These are phyloP conservation scores for Limnephilus rhombicus DNA, from an alignment of 2,888 invertebrate genomes.

Conservation along the genomic window DNA sequence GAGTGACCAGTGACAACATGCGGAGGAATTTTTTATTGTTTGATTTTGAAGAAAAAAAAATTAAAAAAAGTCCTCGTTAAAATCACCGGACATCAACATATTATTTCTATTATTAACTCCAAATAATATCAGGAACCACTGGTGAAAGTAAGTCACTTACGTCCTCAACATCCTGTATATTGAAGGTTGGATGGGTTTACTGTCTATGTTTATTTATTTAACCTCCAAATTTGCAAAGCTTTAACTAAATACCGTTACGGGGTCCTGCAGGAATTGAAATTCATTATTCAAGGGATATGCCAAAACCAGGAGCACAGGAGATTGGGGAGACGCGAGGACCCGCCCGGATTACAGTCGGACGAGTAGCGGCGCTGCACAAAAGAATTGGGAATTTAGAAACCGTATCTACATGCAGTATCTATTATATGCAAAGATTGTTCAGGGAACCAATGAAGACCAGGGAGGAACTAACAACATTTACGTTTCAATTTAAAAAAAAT, in stretches of 20 bases:
- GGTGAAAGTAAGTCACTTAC: too few species aligned
- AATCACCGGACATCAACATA: too few species aligned
- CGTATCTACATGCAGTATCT: neutral
- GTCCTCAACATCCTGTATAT: neutral
- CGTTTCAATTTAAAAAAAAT: neutral
- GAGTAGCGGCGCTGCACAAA: constrained; percentile 45
- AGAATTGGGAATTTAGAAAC: constrained; percentile 50
- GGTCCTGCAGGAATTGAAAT: constrained; percentile 56
- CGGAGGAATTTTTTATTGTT: too few species aligned
- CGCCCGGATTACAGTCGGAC: constrained; percentile 19
- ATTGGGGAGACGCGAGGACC: constrained; percentile 44
- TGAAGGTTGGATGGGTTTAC: neutral
- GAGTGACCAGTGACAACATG: too few species aligned
- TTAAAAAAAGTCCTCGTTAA: too few species aligned
- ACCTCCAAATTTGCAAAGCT: neutral
- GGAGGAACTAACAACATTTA: neutral
- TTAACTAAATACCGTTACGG: constrained; percentile 41
- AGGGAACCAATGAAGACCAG: neutral
- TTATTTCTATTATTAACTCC: too few species aligned
- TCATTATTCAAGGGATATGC: constrained; percentile 64
- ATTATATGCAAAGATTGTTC: constrained; percentile 37
- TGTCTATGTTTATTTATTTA: neutral
- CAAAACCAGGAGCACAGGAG: constrained; percentile 43
- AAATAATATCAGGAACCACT: too few species aligned
- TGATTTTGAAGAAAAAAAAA: too few species aligned